Evolutionary conservation across 2,797 vertebrate genomes (phyloP), one percentile per base, ranked within the genome.

Genomic region (Diplodus puntazzo): DNA sequence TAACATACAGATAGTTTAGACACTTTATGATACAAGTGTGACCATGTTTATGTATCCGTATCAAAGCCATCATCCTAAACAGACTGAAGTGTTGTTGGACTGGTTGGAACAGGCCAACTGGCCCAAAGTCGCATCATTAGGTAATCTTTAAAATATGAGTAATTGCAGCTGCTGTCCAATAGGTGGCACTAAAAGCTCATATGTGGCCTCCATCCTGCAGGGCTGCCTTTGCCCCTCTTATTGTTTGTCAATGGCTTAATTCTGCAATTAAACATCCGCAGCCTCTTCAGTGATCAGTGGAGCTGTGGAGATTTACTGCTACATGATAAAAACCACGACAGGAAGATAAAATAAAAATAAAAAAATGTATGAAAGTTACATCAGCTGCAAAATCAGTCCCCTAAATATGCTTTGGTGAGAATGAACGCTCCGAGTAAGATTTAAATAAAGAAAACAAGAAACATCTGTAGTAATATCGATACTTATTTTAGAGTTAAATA

Each of bases 131-230:
- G 39, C 13, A 23, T 6, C 8, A 43, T 42, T 5, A 4, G 25
- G 11, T 43, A 13, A 1, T 18, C 39, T 1, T 20, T 10, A 3
- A 25, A 5, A 27, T 3, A 4, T 12, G 23, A 34, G 80, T 25
- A 77, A 61, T 87, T 87, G 75, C 75, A n/a, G 49, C 25, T 52
- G 34, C 60, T 18, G 46, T 74, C 93, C 94, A 89, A 87, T 85
- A 94, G 94, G 88, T 92, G 94, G 94, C 92, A 80, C 88, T 68
- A 81, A 49, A 85, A 42, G 34, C 75, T 89, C 65, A 84, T 39
- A 39, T 27, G 81, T 78, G 34, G 13, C 53, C 58, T 53, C 30
- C 30, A 59, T 64, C 4, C 58, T 69, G 60, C 25, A 23, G 64
- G 21, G 39, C 18, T 58, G 39, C 11, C 45, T 11, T 52, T 62